phyloP scores from a whole-genome alignment of 2,113 vertebrate species.

The Ophiodon elongatus region DNA sequence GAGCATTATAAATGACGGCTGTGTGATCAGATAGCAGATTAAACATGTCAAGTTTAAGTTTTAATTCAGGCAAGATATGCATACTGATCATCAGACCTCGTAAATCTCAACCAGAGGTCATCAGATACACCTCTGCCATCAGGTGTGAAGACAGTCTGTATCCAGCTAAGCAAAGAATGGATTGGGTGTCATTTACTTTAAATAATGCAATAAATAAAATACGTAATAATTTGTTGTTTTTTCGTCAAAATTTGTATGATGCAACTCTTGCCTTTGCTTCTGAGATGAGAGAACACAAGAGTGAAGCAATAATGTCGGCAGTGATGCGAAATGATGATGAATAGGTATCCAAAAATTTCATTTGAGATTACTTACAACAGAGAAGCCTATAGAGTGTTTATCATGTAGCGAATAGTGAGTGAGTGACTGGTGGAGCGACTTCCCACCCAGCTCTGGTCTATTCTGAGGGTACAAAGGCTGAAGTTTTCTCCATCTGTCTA shows the following conservation, averaged over 20 bases:
- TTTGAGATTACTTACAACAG: neutral
- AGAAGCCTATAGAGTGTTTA: neutral
- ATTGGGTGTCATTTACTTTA: neutral
- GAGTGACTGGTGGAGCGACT: conserved; percentile 21
- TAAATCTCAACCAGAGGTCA: neutral
- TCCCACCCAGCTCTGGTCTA: conserved; percentile 30
- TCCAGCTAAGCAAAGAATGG: neutral
- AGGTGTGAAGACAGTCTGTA: neutral
- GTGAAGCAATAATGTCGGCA: conserved; percentile 20
- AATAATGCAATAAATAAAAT: neutral
- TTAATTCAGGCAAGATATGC: neutral
- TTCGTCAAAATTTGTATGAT: neutral
- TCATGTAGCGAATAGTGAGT: conserved; percentile 13
- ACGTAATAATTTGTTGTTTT: neutral
- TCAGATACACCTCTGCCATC: neutral
- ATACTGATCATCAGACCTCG: conserved; percentile 8
- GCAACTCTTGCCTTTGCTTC: neutral
- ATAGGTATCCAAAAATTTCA: conserved; percentile 13
- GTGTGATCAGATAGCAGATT: neutral
- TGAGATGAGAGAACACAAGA: neutral
- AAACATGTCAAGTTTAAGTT: conserved; percentile 4
- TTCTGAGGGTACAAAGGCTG: conserved; percentile 49
- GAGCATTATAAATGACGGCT: neutral
- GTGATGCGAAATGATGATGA: conserved; percentile 28
- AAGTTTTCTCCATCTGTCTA: conserved; percentile 47